Conservation (phyloP, 2,888 invertebrate genomes). For the Trichogramma dendrolimi region DNA sequence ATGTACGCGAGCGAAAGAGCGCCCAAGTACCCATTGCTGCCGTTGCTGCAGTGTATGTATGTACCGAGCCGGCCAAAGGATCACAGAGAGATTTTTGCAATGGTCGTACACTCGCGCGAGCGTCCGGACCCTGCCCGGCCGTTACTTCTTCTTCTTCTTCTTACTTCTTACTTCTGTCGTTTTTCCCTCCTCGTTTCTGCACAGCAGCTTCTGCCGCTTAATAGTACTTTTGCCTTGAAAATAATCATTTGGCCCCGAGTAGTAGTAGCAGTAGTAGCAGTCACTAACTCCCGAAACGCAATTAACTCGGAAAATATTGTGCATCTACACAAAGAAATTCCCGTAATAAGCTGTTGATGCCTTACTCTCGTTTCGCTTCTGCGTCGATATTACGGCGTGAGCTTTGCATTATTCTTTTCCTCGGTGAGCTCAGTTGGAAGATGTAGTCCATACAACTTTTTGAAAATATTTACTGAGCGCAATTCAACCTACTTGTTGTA, state of each 20-base stretch:
- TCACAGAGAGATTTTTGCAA: constrained; percentile 28
- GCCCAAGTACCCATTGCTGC: too few relatives aligned
- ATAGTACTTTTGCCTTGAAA: constrained; percentile 11
- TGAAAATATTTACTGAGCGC: too few relatives aligned
- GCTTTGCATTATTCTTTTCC: too few relatives aligned
- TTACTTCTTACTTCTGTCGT: not conserved
- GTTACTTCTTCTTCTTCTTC: not conserved
- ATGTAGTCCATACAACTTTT: too few relatives aligned
- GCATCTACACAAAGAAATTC: constrained; percentile 20
- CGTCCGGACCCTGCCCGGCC: not conserved
- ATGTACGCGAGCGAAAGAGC: not conserved
- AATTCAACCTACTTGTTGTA: too few relatives aligned
- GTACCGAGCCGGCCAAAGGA: constrained; percentile 21
- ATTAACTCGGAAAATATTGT: constrained; percentile 30
- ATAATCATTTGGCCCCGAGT: constrained; percentile 24
- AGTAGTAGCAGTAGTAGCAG: not conserved
- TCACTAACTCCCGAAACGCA: constrained; percentile 27
- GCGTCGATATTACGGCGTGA: too few relatives aligned
- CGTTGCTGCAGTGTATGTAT: not conserved
- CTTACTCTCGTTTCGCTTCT: too few relatives aligned
- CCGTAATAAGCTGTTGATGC: constrained; percentile 21
- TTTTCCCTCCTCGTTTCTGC: not conserved
- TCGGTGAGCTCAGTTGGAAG: too few relatives aligned
- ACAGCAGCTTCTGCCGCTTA: too few relatives aligned
- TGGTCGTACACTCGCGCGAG: constrained; percentile 4